Base-by-base conservation (phyloP, 2,888 invertebrate genomes). In the Idaea aversata region DNA sequence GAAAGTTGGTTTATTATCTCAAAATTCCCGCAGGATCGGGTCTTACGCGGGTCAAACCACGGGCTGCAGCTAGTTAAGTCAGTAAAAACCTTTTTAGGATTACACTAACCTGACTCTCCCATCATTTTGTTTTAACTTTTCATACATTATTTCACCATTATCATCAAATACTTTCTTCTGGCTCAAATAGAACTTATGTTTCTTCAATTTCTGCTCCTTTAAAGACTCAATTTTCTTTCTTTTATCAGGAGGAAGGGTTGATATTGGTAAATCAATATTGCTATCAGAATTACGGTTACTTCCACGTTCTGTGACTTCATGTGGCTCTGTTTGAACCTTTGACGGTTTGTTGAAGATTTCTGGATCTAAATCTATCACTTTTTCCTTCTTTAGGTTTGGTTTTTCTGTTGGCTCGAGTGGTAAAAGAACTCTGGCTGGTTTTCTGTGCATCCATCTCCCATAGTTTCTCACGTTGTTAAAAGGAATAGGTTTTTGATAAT, bases 71-170 rank as follows among this genome's bases (percentile, higher is more conserved):
- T 25, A 25, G 25, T 25, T 25, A 25, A 25, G 25, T 25, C 25
- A 25, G 25, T 25, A 25, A 2, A 25, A 25, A 3, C 25, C 25
- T 25, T 25, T 25, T 25, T 25, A 25, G 3, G 7, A 35, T 7
- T 15, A 15, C 34, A 62, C 68, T 70, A 77, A 94, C 93, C 93
- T 93, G 62, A 96, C 81, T 71, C 93, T 79, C 0, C 93, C 87
- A 88, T 96, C 95, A 79, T 95, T 94, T 63, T 95, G 90, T 61
- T 93, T 91, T 65, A 96, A 86, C 80, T 95, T 95, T 62, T 93
- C 94, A 80, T 94, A 95, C 66, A 95, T 88, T 65, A 94, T 85
- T 74, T 94, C 93, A 65, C 93, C 93, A 66, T 93, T 88, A 66
- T 91, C 86, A 82, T 94, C 90, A 78, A 94, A 93, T 3, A 93